Evolutionary conservation across 2,113 vertebrate genomes (phyloP).

Genomic region (Microtus oregoni): DNA sequence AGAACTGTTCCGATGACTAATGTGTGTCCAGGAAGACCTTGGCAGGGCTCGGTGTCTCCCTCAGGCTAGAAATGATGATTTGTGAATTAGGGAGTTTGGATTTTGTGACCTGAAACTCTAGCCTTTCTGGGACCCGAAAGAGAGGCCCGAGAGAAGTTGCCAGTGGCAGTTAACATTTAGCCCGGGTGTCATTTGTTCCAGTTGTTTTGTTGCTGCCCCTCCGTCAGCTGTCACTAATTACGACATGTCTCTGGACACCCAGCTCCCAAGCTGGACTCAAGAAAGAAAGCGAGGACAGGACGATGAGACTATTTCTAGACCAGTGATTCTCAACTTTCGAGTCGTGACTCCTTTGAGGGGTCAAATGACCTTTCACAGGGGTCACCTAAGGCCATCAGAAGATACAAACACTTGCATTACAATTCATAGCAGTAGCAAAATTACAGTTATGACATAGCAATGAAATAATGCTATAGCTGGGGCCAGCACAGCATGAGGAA

Average conservation of each 20-base stretch:
- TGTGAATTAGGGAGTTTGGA: conserved; percentile 47
- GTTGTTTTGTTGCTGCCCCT: conserved; percentile 57
- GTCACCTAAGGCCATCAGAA: background rate
- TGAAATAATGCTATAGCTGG: background rate
- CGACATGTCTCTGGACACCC: background rate
- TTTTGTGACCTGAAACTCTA: conserved; percentile 65
- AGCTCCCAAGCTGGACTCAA: conserved; percentile 32
- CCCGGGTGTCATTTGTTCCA: conserved; percentile 57
- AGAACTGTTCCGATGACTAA: background rate
- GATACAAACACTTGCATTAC: background rate
- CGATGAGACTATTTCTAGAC: background rate
- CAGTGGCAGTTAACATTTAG: conserved; percentile 45
- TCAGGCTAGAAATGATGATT: conserved; percentile 50
- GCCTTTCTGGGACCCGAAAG: conserved; percentile 44
- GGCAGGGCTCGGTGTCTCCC: conserved; percentile 1
- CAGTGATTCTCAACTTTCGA: background rate
- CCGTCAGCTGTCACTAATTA: background rate
- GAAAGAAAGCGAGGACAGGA: conserved; percentile 20
- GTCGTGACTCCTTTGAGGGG: background rate
- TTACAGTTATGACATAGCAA: background rate
- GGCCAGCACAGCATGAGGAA: background rate
- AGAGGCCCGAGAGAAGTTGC: conserved; percentile 46
- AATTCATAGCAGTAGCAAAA: background rate
- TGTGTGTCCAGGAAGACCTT: conserved; percentile 23
- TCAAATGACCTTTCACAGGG: background rate